A percentile compares a stretch with the other conserved stretches of the same genome.
Evolutionary conservation across 1,140 invertebrate genomes (phyloP).

Genomic region (Heliconius congener): DNA sequence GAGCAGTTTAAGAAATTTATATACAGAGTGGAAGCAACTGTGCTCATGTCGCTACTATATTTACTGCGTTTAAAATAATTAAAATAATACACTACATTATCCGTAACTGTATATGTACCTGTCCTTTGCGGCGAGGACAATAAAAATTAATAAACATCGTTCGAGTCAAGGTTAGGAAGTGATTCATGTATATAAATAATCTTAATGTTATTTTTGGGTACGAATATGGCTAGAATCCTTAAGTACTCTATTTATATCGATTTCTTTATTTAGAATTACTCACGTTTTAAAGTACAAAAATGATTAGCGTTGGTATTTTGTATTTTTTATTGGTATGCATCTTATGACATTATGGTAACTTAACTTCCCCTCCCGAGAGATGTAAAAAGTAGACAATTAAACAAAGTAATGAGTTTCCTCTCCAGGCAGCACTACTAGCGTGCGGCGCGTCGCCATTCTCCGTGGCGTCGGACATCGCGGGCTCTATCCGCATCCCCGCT

Average conservation of each 20-base stretch:
- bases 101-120: background rate
- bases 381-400: background rate
- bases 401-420: background rate
- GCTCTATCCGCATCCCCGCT: constrained; percentile 92
- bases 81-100: background rate
- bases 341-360: no score
- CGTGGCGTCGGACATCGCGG: constrained; percentile 92
- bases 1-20: no score
- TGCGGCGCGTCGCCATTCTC: constrained; percentile 89
- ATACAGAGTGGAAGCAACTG: no score
- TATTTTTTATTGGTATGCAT: no score
- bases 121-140: constrained; percentile 6
- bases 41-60: no score
- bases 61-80: background rate
- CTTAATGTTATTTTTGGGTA: constrained; percentile 1
- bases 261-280: no score
- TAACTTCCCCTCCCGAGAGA: no score
- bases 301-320: no score
- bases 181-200: constrained; percentile 4
- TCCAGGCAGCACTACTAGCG: constrained; percentile 85
- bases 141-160: background rate
- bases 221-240: background rate
- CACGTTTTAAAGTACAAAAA: no score
- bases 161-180: background rate
- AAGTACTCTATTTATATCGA: background rate